phyloP scores from a whole-genome alignment of 2,113 vertebrate species.

The Dunckerocampus dactyliophorus region DNA sequence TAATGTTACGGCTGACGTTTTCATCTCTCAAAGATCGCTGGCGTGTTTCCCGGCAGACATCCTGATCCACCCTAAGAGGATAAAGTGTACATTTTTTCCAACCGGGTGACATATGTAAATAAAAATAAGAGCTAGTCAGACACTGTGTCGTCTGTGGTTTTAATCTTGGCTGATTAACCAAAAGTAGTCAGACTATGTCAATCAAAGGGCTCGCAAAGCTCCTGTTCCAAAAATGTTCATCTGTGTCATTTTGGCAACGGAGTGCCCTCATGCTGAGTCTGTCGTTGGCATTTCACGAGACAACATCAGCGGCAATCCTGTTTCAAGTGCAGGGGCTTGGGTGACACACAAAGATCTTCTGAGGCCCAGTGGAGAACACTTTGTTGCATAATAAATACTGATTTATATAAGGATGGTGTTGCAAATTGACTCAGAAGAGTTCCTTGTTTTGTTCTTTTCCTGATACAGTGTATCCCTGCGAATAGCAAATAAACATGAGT shows the following conservation, averaged over 20 bases:
- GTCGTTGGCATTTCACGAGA: conserved; percentile 36
- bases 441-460: neutral
- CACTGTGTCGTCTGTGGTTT: conserved; percentile 13
- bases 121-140: conserved; percentile 10
- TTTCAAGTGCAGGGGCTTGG: conserved; percentile 22
- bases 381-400: conserved; percentile 9
- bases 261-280: conserved; percentile 22
- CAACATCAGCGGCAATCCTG: conserved; percentile 10
- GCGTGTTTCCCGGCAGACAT: conserved; percentile 2
- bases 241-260: conserved; percentile 25
- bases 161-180: conserved; percentile 25
- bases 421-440: neutral
- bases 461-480: too few relatives aligned
- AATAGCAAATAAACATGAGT: too few relatives aligned
- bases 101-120: neutral
- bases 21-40: conserved; percentile 6
- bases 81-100: conserved; percentile 1
- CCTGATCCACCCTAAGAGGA: conserved; percentile 7
- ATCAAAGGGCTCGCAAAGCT: neutral
- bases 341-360: conserved; percentile 26
- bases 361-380: conserved; percentile 9
- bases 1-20: neutral
- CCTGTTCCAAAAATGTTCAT: conserved; percentile 25
- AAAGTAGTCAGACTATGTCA: neutral
- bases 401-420: neutral